Evolutionary conservation across 2,888 invertebrate species (phyloP), one percentile per base, ranked within the genome.

Genomic region (Opisthograptis luteolata): DNA sequence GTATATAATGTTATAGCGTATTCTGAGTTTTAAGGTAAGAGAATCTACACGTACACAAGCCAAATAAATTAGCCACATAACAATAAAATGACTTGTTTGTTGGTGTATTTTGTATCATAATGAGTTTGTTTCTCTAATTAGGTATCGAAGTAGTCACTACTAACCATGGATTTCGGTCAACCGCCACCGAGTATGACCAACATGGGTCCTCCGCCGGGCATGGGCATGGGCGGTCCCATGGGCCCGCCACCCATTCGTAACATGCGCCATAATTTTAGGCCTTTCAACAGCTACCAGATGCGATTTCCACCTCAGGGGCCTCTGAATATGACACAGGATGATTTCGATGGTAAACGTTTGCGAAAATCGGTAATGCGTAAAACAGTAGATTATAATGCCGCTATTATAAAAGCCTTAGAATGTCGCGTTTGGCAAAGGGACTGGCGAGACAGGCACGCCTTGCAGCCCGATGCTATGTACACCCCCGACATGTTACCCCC

Each of bases 371-470:
- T 98, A 59, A 98, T 98, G 94, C 93, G 99, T 66, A 98, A 98
- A 91, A 99, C 99, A 20, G 98, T 99, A 43, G 99, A 99, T 91
- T 99, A 99, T 85, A 99, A 99, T 92, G 95, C 98, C 12, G 94
- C 99, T 24, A 96, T 99, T 72, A 96, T 98, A 55, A 96, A 96
- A 82, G 96, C 96, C 70, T 85, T 99, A 70, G 97, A 99, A 93
- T 95, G 95, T 88, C 94, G 99, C 59, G 93, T 99, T 51, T 99
- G 98, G 98, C 98, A 99, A 83, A 92, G 98, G 64, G 98, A 99
- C 82, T 94, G 94, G 84, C 91, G 98, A 66, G 99, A 99, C 79
- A 92, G 96, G 61, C 92, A 96, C 69, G 95, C 96, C 0, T 90
- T 99, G 24, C 98, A 99, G 79, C 98, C 99, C 1, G 99, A 99